These are phyloP conservation scores for Danionella dracula DNA, from an alignment of 2,797 vertebrate species.

Conservation along the genomic window DNA sequence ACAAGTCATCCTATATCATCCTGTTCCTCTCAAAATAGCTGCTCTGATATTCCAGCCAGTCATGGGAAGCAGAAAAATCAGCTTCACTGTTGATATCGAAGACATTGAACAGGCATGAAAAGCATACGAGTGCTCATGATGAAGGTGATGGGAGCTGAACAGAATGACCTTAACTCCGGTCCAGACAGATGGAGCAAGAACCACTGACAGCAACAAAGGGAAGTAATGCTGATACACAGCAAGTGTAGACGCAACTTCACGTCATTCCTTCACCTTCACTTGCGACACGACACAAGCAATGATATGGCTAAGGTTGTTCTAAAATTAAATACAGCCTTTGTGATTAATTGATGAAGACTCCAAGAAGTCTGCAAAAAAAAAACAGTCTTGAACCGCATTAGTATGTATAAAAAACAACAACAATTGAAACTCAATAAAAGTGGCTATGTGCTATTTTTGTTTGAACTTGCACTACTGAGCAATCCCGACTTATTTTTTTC, in stretches of 20 bases:
- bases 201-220: slow-evolving; percentile 33
- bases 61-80: not conserved
- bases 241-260: slow-evolving; percentile 22
- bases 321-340: not conserved
- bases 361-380: not conserved
- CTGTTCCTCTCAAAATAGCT: slow-evolving; percentile 1
- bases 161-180: slow-evolving; percentile 28
- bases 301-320: slow-evolving; percentile 1
- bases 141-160: slow-evolving; percentile 27
- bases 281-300: not conserved
- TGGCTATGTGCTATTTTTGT: too few species aligned
- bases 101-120: slow-evolving; percentile 1
- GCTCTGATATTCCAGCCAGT: slow-evolving; percentile 2
- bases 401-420: too few species aligned
- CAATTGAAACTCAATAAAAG: too few species aligned
- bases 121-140: not conserved
- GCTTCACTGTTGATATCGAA: not conserved
- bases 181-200: slow-evolving; percentile 24
- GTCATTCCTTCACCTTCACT: slow-evolving; percentile 12
- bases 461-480: too few species aligned
- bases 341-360: not conserved
- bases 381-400: too few species aligned
- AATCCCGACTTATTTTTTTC: too few species aligned
- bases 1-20: not conserved
- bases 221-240: slow-evolving; percentile 27